Base-by-base conservation (phyloP, 2,797 vertebrate genomes). In the Chaunax sp. region DNA sequence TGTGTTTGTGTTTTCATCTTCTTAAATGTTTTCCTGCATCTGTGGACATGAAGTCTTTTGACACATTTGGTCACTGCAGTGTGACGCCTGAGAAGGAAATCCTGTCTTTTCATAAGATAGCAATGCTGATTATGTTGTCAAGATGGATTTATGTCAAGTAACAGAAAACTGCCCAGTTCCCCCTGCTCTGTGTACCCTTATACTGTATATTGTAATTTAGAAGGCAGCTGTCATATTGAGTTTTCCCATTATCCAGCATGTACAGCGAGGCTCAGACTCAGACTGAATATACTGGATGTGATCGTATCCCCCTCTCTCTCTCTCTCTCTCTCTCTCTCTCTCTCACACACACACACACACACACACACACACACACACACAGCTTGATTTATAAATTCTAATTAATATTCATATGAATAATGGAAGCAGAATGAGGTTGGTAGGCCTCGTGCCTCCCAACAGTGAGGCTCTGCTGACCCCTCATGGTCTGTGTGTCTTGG, bases 161-260 rank as follows among this genome's bases (percentile, higher is more conserved):
- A 40, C 2, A 44, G 38, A 15, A 28, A 60, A 69, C 52, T 63
- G 54, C 47, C 56, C 64, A 10, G 69, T 63, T 62, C 41, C 57
- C 77, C 72, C 62, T 73, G 40, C 72, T 80, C 75, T 54, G 28
- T 52, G 53, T 51, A 40, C 49, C 33, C 71, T 55, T 61, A 64
- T 19, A 49, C 51, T 69, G 56, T 65, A 72, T 60, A 51, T 69
- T 83, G 76, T 84, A 72, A 85, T 83, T 77, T 70, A 75, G 66
- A 72, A 87, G 69, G 80, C 83, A 83, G 88, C 80, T 84, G 90
- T 91, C 89, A 89, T 77, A 58, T 78, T 83, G 73, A 72, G 86
- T 87, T 86, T 81, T 69, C 54, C 66, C 25, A 69, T 80, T 56
- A 79, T 69, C 68, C 69, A 3, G 66, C 20, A 75, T 60, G 58